Percentiles rank a stretch among this genome's conserved stretches.
Evolutionary conservation across 2,888 invertebrate genomes (phyloP).

Genomic region (Pristionchus japonicus): DNA sequence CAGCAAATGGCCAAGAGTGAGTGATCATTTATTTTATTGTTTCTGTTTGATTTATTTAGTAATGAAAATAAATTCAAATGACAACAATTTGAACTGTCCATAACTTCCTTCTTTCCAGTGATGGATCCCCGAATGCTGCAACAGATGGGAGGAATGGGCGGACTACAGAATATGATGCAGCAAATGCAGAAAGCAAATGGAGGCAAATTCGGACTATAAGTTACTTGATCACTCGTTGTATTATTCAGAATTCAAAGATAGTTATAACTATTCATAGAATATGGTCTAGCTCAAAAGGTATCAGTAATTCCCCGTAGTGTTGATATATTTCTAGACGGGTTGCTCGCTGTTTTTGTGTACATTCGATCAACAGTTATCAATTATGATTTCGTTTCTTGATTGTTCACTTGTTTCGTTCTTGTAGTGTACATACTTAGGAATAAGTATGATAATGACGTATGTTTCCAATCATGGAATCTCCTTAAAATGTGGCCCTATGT

Average conservation of each 20-base stretch:
- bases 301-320: neutral
- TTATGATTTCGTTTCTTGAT: neutral
- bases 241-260: neutral
- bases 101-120: constrained; percentile 78
- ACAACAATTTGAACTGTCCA: neutral
- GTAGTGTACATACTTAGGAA: neutral
- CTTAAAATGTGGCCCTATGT: neutral
- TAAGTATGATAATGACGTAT: neutral
- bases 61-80: neutral
- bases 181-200: constrained; percentile 83
- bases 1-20: constrained; percentile 96
- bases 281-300: neutral
- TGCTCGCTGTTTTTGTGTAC: neutral
- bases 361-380: neutral
- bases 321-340: neutral
- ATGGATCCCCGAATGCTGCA: constrained; percentile 98
- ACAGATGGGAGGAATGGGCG: constrained; percentile 88
- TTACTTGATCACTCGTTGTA: neutral
- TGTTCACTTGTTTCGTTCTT: neutral
- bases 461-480: neutral
- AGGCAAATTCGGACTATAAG: constrained; percentile 47
- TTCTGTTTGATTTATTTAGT: too few species aligned
- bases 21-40: too few species aligned
- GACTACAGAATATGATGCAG: constrained; percentile 90
- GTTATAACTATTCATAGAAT: neutral